Evolutionary conservation across 1,140 invertebrate genomes (phyloP), one percentile per base, ranked within the genome.

Genomic region (Cyclina sinensis): DNA sequence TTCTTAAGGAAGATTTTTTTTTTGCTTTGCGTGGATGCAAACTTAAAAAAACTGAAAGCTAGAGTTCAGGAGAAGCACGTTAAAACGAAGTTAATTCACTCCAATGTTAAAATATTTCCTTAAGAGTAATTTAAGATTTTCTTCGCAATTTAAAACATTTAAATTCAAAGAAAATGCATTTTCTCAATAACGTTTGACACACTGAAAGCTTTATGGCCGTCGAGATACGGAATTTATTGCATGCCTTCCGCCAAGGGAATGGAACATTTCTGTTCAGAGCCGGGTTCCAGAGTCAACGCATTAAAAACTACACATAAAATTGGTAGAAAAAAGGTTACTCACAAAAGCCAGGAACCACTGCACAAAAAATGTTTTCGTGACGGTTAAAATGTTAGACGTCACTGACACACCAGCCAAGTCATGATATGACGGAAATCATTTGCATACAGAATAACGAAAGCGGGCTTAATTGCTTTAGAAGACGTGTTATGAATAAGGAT

Each of bases 401-500:
- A 70, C 12, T 24, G 3, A 32, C 65, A 27, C 65, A 70, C 65
- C 32, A 70, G 65, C 65, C 65, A 70, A 35, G 37, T 16, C 65
- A 39, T 27, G 27, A 78, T 48, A 16, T 51, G 73, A 37, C 73
- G 73, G 73, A 78, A 48, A 54, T 78, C 39, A 78, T 78, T 78
- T 78, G 73, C 73, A 78, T 78, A 78, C 24, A 48, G 39, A 78
- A 78, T 43, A 78, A 78, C 48, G 65, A 78, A 54, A 14, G 24
- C 43, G 4, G 18, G 73, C 73, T 78, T 78, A 54, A 78, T 78
- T 78, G 48, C 73, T 32, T 48, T 24, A 32, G 43, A 78, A 78
- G 73, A 78, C 73, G 32, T 54, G 48, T 54, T 46, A 16, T 27
- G 73, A 54, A 46, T 78, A 27, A 46, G 48, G 14, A 30, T 78